phyloP scores from a whole-genome alignment of 2,888 invertebrate genomes.

The Herminia tarsipennalis region DNA sequence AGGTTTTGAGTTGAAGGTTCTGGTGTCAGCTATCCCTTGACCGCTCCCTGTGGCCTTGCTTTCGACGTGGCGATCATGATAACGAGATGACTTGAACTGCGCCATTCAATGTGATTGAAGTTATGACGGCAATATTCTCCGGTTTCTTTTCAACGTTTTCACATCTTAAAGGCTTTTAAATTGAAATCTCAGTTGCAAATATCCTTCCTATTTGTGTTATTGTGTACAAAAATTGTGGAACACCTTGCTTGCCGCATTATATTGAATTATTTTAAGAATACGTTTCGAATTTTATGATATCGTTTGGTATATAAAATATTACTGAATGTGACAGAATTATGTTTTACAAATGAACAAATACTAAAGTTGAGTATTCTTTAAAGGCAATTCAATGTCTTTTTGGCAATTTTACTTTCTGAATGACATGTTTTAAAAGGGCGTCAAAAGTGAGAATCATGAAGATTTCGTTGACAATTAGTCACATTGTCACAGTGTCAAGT shows the following conservation, averaged over 20 bases:
- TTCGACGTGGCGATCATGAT: constrained; percentile 72
- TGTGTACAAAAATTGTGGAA: constrained; percentile 1
- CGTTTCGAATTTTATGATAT: constrained; percentile 2
- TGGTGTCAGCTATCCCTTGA: constrained; percentile 70
- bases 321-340: neutral
- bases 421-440: no score
- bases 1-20: constrained; percentile 72
- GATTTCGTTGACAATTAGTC: no score
- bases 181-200: constrained; percentile 2
- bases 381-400: no score
- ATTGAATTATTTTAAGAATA: neutral
- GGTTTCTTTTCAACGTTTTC: constrained; percentile 24
- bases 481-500: no score
- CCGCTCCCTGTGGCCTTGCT: constrained; percentile 79
- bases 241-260: constrained; percentile 1
- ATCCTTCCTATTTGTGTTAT: constrained; percentile 3
- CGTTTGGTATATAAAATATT: neutral
- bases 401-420: no score
- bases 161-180: constrained; percentile 9
- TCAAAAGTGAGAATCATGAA: no score
- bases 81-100: constrained; percentile 52
- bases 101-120: constrained; percentile 58
- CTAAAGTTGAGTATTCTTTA: no score
- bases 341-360: no score
- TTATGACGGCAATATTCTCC: constrained; percentile 40